Base-by-base conservation (phyloP, 2,888 invertebrate species). In the Punctoribates punctum region DNA sequence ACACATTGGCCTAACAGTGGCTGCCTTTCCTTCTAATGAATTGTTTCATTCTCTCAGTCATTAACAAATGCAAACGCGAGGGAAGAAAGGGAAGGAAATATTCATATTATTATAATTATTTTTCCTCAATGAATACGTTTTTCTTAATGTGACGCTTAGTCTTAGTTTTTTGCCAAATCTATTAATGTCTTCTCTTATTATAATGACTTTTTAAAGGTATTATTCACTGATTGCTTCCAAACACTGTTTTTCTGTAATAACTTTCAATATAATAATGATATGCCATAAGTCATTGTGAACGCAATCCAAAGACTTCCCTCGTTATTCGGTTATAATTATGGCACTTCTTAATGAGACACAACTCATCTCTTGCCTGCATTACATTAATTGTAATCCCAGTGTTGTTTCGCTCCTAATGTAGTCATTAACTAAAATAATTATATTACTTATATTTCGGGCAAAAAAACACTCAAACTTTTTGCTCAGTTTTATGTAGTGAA, bases 1-100 rank as follows among this genome's bases (percentile, higher is more conserved):
- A 25, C 60, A 25, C 60, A 60, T 60, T 60, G 25, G 15, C 25
- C 25, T 13, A 25, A 25, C 60, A 60, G 25, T 60, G 25, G 15
- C 25, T n/a, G 65, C 34, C 65, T 34, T 34, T 34, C 65, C 25
- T 65, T 34, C 65, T 34, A 65, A 65, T 65, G 65, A 60, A 60
- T 60, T 60, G 27, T 25, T 25, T 20, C 17, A 60, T 65, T 65
- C 65, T 65, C 34, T 65, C 34, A 15, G 65, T 65, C 65, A 65
- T 65, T 65, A 65, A 65, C 65, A 65, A 65, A 25, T 34, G 65
- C 34, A 29, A 65, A 60, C 5, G 3, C 13, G 48, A 48, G 17
- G n/a, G 17, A 48, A n/a, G n/a, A n/a, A 51, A 20, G 65, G 65
- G 65, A 65, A 65, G 65, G 65, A 65, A 65, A 65, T 65, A 65